Evolutionary conservation across 2,888 invertebrate species (phyloP), one percentile per base, ranked within the genome.

Genomic region (Byasa hedistus): DNA sequence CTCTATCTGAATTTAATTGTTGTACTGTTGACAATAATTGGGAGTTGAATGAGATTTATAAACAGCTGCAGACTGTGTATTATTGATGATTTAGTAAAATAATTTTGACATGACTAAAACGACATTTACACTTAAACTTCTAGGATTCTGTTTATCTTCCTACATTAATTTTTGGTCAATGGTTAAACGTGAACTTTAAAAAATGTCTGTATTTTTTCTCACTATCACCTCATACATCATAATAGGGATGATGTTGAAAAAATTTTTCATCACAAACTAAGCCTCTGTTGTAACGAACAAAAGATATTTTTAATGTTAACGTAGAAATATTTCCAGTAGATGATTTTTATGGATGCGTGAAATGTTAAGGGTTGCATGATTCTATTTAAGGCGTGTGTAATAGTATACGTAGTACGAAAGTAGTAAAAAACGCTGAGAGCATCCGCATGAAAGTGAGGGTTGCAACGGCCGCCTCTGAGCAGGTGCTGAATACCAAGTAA

Each of bases 21-120:
- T 74, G 74, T 72, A 71, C 79, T 82, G 81, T 85, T 84, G 86
- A 86, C 83, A 82, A 79, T 81, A 84, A 83, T 82, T 80, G 79
- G 81, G 81, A 79, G 77, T 79, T 70, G 75, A 79, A 75, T 73
- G 68, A 76, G 79, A 87, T 85, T 83, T 84, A 86, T 79, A 73
- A 75, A 73, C 83, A 82, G 83, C 81, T 85, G 79, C 76, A 22
- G 3, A 1, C 52, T 19, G n/a, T n/a, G 48, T 48, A n/a, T 48
- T 48, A n/a, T 48, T 48, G 48, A 48, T n/a, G 48, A 19, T 48
- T 48, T 48, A n/a, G n/a, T 19, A n/a, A 48, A 48, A 48, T 48
- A n/a, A n/a, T 19, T 48, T 48, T 48, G n/a, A 48, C n/a, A n/a
- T 48, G 5, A n/a, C 4, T 1, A 48, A 48, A 48, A 48, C 48